phyloP scores from a whole-genome alignment of 1,140 invertebrate species.

The Drosophila kurseongensis region DNA sequence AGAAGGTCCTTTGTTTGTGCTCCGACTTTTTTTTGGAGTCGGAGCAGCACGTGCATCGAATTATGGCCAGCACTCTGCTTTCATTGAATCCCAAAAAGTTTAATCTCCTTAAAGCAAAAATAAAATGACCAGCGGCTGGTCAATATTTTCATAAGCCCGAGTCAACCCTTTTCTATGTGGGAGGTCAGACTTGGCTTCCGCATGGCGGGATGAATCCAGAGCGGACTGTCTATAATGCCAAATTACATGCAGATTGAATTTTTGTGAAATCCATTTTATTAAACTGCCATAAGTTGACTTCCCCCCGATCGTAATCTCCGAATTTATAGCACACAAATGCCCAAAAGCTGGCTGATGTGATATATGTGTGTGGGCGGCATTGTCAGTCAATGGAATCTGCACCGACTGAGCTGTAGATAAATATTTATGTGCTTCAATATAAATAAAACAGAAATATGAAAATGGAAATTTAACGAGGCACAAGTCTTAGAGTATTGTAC shows the following conservation, averaged over 20 bases:
- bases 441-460: constrained; percentile 66
- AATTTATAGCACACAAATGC: constrained; percentile 58
- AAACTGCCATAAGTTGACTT: constrained; percentile 68
- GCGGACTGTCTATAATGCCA: constrained; percentile 29
- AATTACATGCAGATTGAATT: constrained; percentile 74
- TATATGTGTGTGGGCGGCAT: constrained; percentile 16
- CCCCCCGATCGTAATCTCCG: constrained; percentile 60
- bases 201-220: constrained; percentile 8
- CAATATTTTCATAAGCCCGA: constrained; percentile 41
- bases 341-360: constrained; percentile 10
- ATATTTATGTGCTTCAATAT: constrained; percentile 73
- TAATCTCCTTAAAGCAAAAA: constrained; percentile 27
- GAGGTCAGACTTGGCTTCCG: constrained; percentile 36
- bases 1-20: constrained; percentile 36
- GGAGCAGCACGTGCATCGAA: constrained; percentile 57
- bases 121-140: constrained; percentile 29
- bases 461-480: constrained; percentile 12
- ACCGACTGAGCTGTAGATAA: constrained; percentile 54
- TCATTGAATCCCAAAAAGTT: constrained; percentile 41
- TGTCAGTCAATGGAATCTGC: constrained; percentile 25
- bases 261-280: constrained; percentile 71
- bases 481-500: constrained; percentile 2
- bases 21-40: background rate
- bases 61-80: constrained; percentile 39
- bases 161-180: constrained; percentile 30